These are phyloP conservation scores for Pluvianellus socialis DNA, from an alignment of 2,113 vertebrate genomes.

Conservation along the genomic window DNA sequence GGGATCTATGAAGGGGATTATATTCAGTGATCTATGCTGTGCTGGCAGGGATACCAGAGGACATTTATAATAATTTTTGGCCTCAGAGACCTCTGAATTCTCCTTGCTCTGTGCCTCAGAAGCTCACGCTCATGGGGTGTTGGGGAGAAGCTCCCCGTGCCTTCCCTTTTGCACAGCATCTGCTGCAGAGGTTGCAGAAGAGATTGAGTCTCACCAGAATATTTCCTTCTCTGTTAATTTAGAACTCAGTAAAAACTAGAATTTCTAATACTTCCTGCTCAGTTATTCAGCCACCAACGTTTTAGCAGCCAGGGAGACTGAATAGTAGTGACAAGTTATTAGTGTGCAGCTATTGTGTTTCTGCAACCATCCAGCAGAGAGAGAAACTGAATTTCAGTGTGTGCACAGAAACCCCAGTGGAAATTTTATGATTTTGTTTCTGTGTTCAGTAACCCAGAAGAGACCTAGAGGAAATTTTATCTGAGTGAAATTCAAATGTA, in stretches of 20 bases:
- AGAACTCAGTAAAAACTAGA: background rate
- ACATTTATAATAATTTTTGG: background rate
- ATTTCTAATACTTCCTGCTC: background rate
- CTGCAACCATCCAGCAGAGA: background rate
- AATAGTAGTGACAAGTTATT: background rate
- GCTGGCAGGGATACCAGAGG: background rate
- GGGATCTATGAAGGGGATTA: background rate
- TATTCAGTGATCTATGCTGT: background rate
- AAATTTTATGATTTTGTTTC: background rate
- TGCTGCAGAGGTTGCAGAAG: background rate
- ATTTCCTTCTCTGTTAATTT: background rate
- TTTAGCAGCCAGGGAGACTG: background rate
- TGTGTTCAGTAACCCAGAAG: background rate
- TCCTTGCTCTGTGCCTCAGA: background rate
- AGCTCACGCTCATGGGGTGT: rapidly evolving
- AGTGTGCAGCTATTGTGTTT: background rate
- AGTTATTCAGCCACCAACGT: background rate
- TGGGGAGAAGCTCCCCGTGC: background rate
- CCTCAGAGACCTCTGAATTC: background rate
- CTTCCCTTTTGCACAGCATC: background rate
- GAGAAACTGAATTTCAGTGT: background rate
- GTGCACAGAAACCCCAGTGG: background rate
- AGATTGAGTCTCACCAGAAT: background rate
- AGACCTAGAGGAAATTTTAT: background rate
- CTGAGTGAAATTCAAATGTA: background rate